Percentiles rank a stretch among this genome's conserved stretches.
These are phyloP conservation scores for Drosophila bipectinata DNA, from an alignment of 1,140 invertebrate species.

Conservation along the genomic window DNA sequence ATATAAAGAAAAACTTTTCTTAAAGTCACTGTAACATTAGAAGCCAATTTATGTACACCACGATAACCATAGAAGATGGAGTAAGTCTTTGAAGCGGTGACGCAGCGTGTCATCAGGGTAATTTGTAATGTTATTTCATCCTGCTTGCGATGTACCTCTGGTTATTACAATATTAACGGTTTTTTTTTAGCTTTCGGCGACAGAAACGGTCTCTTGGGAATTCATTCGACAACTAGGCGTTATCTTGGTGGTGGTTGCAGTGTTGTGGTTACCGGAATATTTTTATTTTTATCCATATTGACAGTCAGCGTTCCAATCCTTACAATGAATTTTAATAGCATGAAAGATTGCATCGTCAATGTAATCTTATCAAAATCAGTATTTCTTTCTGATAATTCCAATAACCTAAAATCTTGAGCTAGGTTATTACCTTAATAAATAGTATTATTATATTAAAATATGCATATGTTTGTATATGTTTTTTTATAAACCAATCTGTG, in stretches of 20 bases:
- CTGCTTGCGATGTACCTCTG: constrained; percentile 21
- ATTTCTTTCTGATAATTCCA: constrained; percentile 26
- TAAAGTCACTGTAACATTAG: constrained; percentile 7
- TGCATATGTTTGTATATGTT: too few species aligned
- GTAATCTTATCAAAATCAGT: constrained; percentile 21
- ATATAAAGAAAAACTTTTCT: constrained; percentile 5
- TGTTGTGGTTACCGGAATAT: constrained; percentile 26
- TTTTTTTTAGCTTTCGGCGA: constrained; percentile 60
- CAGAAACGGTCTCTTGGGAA: constrained; percentile 59
- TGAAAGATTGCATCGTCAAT: constrained; percentile 53
- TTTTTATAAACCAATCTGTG: too few species aligned
- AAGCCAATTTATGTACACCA: not conserved
- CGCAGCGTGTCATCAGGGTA: constrained; percentile 73
- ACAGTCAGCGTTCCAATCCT: constrained; percentile 16
- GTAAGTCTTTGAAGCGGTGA: constrained; percentile 69
- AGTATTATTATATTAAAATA: too few species aligned
- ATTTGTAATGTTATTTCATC: constrained; percentile 50
- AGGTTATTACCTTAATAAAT: not conserved
- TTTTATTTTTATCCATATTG: constrained; percentile 47
- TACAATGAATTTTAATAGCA: constrained; percentile 71
- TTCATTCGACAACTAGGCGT: constrained; percentile 26
- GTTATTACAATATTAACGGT: constrained; percentile 65
- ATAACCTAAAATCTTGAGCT: constrained; percentile 26
- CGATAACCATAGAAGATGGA: constrained; percentile 6
- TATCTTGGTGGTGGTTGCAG: constrained; percentile 34